Base-by-base conservation (phyloP, 1,140 invertebrate genomes). In the Adelges cooleyi region DNA sequence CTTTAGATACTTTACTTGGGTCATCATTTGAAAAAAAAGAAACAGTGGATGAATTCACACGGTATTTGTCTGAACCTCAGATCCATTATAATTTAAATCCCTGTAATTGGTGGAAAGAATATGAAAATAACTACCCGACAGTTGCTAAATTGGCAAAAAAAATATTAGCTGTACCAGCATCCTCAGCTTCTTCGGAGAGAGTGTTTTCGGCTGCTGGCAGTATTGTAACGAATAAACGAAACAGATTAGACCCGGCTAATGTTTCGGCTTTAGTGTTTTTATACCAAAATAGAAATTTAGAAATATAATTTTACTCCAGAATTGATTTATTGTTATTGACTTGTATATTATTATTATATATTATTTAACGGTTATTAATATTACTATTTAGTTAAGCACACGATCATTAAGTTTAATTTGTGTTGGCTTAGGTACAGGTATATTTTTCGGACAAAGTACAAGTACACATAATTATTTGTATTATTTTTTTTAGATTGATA, bases 11-110 rank as follows among this genome's bases (percentile, higher is more conserved):
- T 51, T 51, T 29, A 29, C 49, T 29, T 27, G 23, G 23, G 29
- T 25, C 9, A 25, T 22, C 25, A 17, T 50, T 25, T 9, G 49
- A 50, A 50, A n/a, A n/a, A n/a, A n/a, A n/a, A n/a, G 23, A 51
- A 51, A 51, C 25, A 27, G 29, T 51, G 25, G 49, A 51, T 51
- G 49, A 51, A 51, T 25, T 51, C 29, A 51, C 49, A 51, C 25
- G 0, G 18, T 18, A 51, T 17, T 51, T 51, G 29, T 29, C 13
- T 8, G 25, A 51, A 51, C 25, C 49, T 27, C 49, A 51, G 29
- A 51, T 51, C 25, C 25, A 51, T 51, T 17, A 51, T 29, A 51
- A 51, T 51, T 51, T 51, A 10, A 17, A 51, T 17, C 49, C 49
- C n/a, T 27, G 29, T 51, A 44, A 62, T 44, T 62, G 56, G 42